Percentiles rank a stretch among this genome's conserved stretches.
Conservation (phyloP, 2,113 vertebrate species). For the Condylura cristata region DNA sequence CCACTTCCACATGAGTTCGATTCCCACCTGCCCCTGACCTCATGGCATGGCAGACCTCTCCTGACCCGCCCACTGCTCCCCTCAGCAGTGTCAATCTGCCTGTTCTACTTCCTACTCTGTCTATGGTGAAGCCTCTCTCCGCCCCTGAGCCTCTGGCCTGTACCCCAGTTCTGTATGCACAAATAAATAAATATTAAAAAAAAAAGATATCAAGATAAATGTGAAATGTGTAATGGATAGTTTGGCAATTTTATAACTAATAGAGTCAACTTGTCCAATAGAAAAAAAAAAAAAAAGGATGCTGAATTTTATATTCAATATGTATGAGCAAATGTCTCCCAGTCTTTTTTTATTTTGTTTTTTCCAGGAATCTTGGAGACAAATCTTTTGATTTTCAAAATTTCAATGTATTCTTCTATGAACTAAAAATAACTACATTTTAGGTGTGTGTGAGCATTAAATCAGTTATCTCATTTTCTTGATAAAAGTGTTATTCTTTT, state of each 20-base stretch:
- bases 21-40: too few relatives aligned
- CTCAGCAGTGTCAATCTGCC: too few relatives aligned
- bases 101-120: too few relatives aligned
- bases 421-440: background rate
- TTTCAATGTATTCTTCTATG: background rate
- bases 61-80: too few relatives aligned
- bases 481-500: background rate
- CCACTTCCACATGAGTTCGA: too few relatives aligned
- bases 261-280: background rate
- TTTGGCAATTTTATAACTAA: background rate
- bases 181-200: too few relatives aligned
- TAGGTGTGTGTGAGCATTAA: background rate
- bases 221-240: accelerated
- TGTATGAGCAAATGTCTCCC: background rate
- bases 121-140: too few relatives aligned
- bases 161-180: too few relatives aligned
- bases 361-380: background rate
- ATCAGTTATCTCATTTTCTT: background rate
- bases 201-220: too few relatives aligned
- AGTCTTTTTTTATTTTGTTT: background rate
- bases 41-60: too few relatives aligned
- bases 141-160: too few relatives aligned
- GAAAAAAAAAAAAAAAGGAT: background rate
- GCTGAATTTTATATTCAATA: background rate
- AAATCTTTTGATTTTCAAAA: background rate